Percentiles rank a stretch among this genome's conserved stretches.
These are phyloP conservation scores for Pseudochromis fuscus DNA, from an alignment of 2,797 vertebrate genomes.

Conservation along the genomic window DNA sequence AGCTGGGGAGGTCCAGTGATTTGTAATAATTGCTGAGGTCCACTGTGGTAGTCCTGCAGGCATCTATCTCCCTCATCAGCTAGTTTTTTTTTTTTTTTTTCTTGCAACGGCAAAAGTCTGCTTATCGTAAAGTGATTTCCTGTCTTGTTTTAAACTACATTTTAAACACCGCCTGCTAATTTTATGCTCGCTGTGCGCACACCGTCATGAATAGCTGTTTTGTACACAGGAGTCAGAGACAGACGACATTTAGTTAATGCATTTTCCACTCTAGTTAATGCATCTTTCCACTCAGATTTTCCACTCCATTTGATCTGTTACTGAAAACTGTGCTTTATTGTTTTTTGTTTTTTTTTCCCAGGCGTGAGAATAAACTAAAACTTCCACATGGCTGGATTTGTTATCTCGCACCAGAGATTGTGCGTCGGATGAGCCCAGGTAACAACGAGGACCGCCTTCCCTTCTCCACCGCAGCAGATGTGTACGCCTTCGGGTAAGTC, in stretches of 20 bases:
- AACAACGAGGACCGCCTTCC: slow-evolving; percentile 96
- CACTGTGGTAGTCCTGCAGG: slow-evolving; percentile 27
- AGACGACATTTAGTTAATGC: slow-evolving; percentile 24
- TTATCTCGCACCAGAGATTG: slow-evolving; percentile 97
- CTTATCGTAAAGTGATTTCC: slow-evolving; percentile 16
- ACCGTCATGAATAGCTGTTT: slow-evolving; percentile 10
- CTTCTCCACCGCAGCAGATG: slow-evolving; percentile 94
- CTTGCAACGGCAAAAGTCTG: slow-evolving; percentile 1
- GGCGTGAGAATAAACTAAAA: slow-evolving; percentile 95
- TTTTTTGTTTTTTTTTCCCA: slow-evolving; percentile 57
- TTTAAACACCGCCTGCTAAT: slow-evolving; percentile 2
- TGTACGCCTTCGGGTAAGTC: slow-evolving; percentile 96
- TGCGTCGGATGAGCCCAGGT: slow-evolving; percentile 94
- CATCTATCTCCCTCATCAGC: slow-evolving; percentile 22
- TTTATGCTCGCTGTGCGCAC: background rate
- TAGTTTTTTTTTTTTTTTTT: background rate
- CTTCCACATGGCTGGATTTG: slow-evolving; percentile 98
- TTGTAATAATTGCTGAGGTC: slow-evolving; percentile 51
- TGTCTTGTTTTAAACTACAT: background rate
- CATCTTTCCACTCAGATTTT: slow-evolving; percentile 24
- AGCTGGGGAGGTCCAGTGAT: slow-evolving; percentile 38
- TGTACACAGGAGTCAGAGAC: slow-evolving; percentile 12
- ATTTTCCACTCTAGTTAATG: slow-evolving; percentile 41
- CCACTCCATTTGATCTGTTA: slow-evolving; percentile 28
- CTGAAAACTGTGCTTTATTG: slow-evolving; percentile 17